Conservation (phyloP, 2,888 invertebrate genomes). For the Danaus chrysippus region DNA sequence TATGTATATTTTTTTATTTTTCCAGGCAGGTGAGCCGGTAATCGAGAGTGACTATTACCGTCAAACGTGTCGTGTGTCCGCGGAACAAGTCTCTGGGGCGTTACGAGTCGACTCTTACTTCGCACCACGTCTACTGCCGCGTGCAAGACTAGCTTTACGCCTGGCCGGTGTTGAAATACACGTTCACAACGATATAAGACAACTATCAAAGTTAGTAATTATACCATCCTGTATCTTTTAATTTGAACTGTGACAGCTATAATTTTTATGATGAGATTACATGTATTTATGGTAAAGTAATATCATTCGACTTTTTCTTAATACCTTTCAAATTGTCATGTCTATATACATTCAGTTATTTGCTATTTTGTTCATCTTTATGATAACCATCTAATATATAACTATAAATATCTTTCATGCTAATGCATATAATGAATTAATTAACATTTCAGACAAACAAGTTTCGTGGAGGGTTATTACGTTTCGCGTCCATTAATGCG, state of each 20-base stretch:
- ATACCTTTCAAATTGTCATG: too few species aligned
- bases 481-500: constrained; percentile 58
- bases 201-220: constrained; percentile 42
- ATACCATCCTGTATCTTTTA: not conserved
- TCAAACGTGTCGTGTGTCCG: constrained; percentile 36
- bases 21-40: constrained; percentile 16
- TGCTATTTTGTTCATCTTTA: too few species aligned
- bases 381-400: too few species aligned
- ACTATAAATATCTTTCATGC: too few species aligned
- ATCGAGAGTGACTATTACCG: constrained; percentile 10
- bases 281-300: too few species aligned
- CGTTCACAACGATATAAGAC: constrained; percentile 50
- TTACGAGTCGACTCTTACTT: constrained; percentile 76
- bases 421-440: not conserved
- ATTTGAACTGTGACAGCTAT: too few species aligned
- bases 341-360: too few species aligned
- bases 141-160: constrained; percentile 37
- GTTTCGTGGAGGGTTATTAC: constrained; percentile 60
- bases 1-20: not conserved
- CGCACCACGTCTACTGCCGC: constrained; percentile 54
- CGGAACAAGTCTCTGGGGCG: constrained; percentile 55
- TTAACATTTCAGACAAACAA: constrained; percentile 22
- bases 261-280: too few species aligned
- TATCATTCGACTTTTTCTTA: too few species aligned
- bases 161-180: constrained; percentile 43